Evolutionary conservation across 53 echinoderm and acorn worm species (phyloP), one percentile per base, ranked within the genome.

Genomic region (Holothuria scabra): DNA sequence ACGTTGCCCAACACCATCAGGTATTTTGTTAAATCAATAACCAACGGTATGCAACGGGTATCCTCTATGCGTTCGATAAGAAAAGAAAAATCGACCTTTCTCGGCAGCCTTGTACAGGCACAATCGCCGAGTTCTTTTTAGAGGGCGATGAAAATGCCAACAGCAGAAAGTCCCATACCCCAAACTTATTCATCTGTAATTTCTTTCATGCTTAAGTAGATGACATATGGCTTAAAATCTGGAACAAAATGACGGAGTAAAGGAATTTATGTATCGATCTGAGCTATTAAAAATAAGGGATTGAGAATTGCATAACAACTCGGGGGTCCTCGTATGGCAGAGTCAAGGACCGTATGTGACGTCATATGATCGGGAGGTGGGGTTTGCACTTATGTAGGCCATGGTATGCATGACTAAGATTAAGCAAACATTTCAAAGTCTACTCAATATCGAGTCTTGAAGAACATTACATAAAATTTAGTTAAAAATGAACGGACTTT

Each of bases 1-100:
- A 72, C 72, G 72, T 72, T 44, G 72, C 72, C 46, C n/a, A 72
- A 72, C 16, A 25, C 46, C 72, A 48, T 72, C 44, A 46, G 48
- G 72, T 72, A 72, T 72, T 44, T 72, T 72, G 48, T 12, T 72
- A 72, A 72, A 72, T 72, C 72, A 19, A 72, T 72, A 72, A 72
- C 49, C 46, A 72, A 72, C 72, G 72, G 72, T 72, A 26, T 72
- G 46, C 72, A 44, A 72, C 72, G 46, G 72, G 46, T n/a, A 25
- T 32, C 72, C 25, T 48, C 34, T 44, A 22, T n/a, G n/a, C 34
- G n/a, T 72, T 46, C 8, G 11, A 25, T 8, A 38, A 72, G 34
- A 46, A 72, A 46, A 44, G 46, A 37, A 30, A 72, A 72, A 72
- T 72, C 72, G 72, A 72, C 44, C 21, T 21, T 48, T 70, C 48